Base-by-base conservation (phyloP, 2,797 vertebrate species). In the Enteromius fasciolatus region DNA sequence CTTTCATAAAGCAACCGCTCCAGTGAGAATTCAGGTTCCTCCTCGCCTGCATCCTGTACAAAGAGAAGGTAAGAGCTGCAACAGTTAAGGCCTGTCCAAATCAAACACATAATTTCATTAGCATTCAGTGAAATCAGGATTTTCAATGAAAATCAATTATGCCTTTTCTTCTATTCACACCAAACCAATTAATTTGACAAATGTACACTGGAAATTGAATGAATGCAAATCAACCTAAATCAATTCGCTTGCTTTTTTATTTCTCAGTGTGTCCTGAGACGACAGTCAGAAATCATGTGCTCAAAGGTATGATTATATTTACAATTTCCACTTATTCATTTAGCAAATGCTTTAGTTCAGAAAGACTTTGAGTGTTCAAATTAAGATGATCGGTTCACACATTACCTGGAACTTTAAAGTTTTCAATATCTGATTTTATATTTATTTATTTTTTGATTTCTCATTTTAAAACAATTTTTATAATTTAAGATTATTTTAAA, bases 211-310 rank as follows among this genome's bases (percentile, higher is more conserved):
- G 2, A 31, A 72, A 50, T 28, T 11, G 18, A 20, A 5, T 72
- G 4, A 31, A 31, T 18, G 9, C 25, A 72, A 48, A 70, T 48
- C 2, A 10, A 48, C n/a, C 12, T 3, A 3, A 68, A 41, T 12
- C 23, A 70, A 11, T 48, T 50, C 0, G 1, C 44, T 72, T 48
- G 48, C n/a, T 54, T 75, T 74, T 84, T 57, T 46, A 5, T 3
- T 76, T 92, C 87, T 20, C 87, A 95, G 95, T 94, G 20, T 95
- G 95, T 85, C 95, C 95, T 82, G 93, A 94, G 67, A 90, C 94
- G 87, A 94, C 92, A 66, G 91, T 95, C 90, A 94, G 94, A 86
- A 93, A 94, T 89, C 93, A 78, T 86, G 87, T 94, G 0, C 88
- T 94, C 28, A 94, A 92, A 94, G 95, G 95, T 95, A 88, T 89